Conservation (phyloP, 2,888 invertebrate species). For the Troglohyphantes excavatus region DNA sequence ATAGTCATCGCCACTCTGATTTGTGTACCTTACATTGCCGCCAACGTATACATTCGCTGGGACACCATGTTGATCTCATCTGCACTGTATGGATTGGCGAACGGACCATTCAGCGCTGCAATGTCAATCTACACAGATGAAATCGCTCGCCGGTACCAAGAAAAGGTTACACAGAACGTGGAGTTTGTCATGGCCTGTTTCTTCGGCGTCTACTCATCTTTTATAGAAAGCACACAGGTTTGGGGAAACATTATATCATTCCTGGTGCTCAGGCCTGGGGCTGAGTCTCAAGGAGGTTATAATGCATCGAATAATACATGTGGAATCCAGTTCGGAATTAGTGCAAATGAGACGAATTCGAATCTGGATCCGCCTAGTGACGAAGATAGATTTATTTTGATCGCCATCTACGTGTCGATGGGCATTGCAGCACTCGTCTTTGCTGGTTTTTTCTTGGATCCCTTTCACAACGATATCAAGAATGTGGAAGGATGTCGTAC, state of each 20-base stretch:
- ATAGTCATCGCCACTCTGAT: slow-evolving; percentile 94
- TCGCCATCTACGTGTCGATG: slow-evolving; percentile 93
- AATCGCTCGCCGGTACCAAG: slow-evolving; percentile 56
- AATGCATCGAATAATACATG: not conserved
- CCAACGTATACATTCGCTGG: slow-evolving; percentile 94
- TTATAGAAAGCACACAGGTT: slow-evolving; percentile 97
- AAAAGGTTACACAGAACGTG: not conserved
- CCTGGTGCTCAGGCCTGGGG: slow-evolving; percentile 13
- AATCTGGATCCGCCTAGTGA: slow-evolving; percentile 92
- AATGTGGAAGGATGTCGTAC: slow-evolving; percentile 12
- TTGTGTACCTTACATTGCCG: slow-evolving; percentile 96
- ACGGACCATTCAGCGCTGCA: slow-evolving; percentile 98
- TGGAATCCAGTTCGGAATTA: slow-evolving; percentile 14
- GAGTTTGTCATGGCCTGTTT: slow-evolving; percentile 96
- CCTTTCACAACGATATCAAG: slow-evolving; percentile 85
- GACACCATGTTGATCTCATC: slow-evolving; percentile 95
- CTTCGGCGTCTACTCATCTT: slow-evolving; percentile 99
- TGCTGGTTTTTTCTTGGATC: slow-evolving; percentile 93
- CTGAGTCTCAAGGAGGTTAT: too few relatives aligned
- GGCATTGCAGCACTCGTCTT: slow-evolving; percentile 92
- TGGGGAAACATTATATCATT: slow-evolving; percentile 86
- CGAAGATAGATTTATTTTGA: slow-evolving; percentile 93
- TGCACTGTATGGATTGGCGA: slow-evolving; percentile 94
- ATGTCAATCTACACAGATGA: slow-evolving; percentile 84
- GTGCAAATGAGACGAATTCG: slow-evolving; percentile 79